Evolutionary conservation across 2,797 vertebrate species (phyloP).

Genomic region (Loris lydekkerianus): DNA sequence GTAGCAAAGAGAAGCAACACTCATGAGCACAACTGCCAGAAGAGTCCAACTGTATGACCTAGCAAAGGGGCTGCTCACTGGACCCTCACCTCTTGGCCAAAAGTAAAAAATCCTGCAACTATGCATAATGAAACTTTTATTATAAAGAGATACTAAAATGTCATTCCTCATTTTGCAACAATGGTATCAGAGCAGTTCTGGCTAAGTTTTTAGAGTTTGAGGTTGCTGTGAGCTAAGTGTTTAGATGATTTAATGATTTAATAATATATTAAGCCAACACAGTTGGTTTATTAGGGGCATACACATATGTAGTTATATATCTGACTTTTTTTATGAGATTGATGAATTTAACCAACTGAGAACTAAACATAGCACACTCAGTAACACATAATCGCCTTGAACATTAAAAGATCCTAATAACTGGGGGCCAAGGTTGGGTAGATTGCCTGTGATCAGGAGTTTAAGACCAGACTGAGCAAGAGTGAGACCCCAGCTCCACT

Average conservation of each 20-base stretch:
- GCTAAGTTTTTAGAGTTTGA: too few species aligned
- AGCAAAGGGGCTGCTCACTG: background rate
- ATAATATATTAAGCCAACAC: background rate
- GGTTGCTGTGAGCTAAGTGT: background rate
- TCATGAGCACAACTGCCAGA: background rate
- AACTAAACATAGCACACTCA: background rate
- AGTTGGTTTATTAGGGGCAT: background rate
- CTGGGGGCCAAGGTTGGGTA: too few species aligned
- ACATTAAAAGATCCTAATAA: background rate
- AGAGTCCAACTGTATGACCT: background rate
- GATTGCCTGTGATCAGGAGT: too few species aligned
- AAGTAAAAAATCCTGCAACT: background rate
- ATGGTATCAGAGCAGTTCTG: background rate
- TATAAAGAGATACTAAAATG: background rate
- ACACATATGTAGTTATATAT: background rate
- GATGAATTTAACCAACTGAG: constrained; percentile 5
- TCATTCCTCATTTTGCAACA: background rate
- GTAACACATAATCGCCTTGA: background rate
- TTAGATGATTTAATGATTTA: background rate
- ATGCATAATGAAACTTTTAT: background rate
- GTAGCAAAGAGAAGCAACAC: background rate
- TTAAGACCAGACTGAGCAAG: too few species aligned
- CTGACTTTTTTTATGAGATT: background rate
- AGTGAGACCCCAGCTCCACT: too few species aligned
- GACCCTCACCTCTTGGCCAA: background rate